Percentiles rank a stretch among this genome's conserved stretches.
These are phyloP conservation scores for Hiodon tergisus DNA, from an alignment of 2,113 vertebrate species.

Conservation along the genomic window DNA sequence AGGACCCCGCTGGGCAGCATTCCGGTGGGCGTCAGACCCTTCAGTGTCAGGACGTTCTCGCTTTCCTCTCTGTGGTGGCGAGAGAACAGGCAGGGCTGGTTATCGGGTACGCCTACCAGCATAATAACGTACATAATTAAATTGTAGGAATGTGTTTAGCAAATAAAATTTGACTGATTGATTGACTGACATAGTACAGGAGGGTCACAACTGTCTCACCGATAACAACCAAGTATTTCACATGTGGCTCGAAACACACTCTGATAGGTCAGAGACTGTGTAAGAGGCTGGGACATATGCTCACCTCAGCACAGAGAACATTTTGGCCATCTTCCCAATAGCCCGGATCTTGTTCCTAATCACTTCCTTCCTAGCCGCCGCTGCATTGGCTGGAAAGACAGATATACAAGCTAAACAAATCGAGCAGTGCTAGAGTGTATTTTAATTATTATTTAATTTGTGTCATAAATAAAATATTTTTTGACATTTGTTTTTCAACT, in stretches of 20 bases:
- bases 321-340: slow-evolving; percentile 76
- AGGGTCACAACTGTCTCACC: too few relatives aligned
- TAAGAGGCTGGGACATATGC: not conserved
- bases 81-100: slow-evolving; percentile 20
- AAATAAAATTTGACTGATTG: too few relatives aligned
- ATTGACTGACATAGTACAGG: too few relatives aligned
- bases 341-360: slow-evolving; percentile 76
- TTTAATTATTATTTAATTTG: too few relatives aligned
- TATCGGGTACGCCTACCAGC: not conserved
- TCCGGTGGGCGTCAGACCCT: slow-evolving; percentile 73
- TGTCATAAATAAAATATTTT: too few relatives aligned
- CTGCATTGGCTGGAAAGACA: slow-evolving; percentile 64
- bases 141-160: too few relatives aligned
- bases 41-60: slow-evolving; percentile 75
- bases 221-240: too few relatives aligned
- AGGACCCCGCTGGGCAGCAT: slow-evolving; percentile 75
- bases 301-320: slow-evolving; percentile 74
- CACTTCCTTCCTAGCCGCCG: slow-evolving; percentile 72
- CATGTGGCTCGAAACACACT: not conserved
- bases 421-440: not conserved
- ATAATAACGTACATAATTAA: not conserved
- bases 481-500: too few relatives aligned
- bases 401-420: not conserved
- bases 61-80: slow-evolving; percentile 66
- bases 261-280: not conserved